Conservation (phyloP, 2,113 vertebrate genomes). For the Sinocyclocheilus anophthalmus region DNA sequence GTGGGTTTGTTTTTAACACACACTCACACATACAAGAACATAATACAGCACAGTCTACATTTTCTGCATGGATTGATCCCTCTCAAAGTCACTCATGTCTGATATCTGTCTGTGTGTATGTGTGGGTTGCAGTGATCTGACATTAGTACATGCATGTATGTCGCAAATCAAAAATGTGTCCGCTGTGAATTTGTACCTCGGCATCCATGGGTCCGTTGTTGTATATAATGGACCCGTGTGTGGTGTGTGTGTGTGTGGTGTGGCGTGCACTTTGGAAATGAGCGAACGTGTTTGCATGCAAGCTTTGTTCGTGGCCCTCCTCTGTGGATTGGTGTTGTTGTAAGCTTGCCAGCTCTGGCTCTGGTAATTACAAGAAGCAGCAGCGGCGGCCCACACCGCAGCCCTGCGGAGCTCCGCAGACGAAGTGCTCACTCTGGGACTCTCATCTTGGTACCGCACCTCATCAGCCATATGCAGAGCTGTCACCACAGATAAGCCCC, state of each 20-base stretch:
- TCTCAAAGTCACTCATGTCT: neutral
- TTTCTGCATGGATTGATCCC: slow-evolving; percentile 9
- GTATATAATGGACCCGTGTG: neutral
- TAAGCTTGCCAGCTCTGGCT: slow-evolving; percentile 37
- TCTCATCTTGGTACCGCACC: slow-evolving; percentile 1
- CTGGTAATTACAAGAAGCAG: slow-evolving; percentile 37
- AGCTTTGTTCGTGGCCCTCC: slow-evolving; percentile 11
- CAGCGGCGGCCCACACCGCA: neutral
- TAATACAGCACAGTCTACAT: neutral
- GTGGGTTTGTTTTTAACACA: neutral
- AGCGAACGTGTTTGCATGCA: slow-evolving; percentile 24
- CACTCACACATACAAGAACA: neutral
- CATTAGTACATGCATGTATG: neutral
- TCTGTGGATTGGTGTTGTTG: slow-evolving; percentile 25
- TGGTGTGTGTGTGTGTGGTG: neutral
- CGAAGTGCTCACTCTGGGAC: slow-evolving; percentile 12
- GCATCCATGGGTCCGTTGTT: slow-evolving; percentile 5
- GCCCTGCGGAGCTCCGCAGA: neutral
- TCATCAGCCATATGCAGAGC: slow-evolving; percentile 33
- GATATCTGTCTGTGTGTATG: slow-evolving; percentile 19
- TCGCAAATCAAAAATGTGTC: slow-evolving; percentile 10
- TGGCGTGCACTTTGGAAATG: slow-evolving; percentile 2
- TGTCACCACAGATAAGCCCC: slow-evolving; percentile 39
- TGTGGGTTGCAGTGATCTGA: slow-evolving; percentile 31
- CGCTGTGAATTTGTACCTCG: slow-evolving; percentile 1